These are phyloP conservation scores for Eublepharis macularius DNA, from an alignment of 2,113 vertebrate species.

Conservation along the genomic window DNA sequence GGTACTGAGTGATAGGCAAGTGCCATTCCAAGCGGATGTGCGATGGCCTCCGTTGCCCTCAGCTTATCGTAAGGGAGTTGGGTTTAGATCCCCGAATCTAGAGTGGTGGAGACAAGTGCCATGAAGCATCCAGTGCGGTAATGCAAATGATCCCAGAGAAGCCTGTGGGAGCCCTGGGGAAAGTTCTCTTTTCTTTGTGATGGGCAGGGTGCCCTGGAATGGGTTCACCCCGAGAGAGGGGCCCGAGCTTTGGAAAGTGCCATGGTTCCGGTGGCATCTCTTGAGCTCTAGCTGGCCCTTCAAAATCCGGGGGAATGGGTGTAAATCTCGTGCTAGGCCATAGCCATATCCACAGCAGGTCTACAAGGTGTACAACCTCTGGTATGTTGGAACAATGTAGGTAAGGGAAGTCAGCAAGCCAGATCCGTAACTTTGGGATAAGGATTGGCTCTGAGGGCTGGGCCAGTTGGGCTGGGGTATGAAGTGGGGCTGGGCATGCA, in stretches of 20 bases:
- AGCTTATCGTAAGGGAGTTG: slow-evolving; percentile 36
- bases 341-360: not conserved
- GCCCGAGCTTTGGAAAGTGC: not conserved
- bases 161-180: no score
- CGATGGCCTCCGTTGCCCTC: slow-evolving; percentile 31
- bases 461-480: slow-evolving; percentile 25
- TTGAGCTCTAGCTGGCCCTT: slow-evolving; percentile 19
- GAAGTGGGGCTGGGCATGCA: slow-evolving; percentile 11
- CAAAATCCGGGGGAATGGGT: slow-evolving; percentile 30
- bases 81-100: slow-evolving; percentile 47
- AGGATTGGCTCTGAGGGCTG: no score
- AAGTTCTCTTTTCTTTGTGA: no score
- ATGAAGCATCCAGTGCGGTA: not conserved
- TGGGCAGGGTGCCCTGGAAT: not conserved
- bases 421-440: slow-evolving; percentile 1
- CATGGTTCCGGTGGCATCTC: no score
- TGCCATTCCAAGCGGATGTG: slow-evolving; percentile 4
- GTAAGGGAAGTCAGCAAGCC: slow-evolving; percentile 8
- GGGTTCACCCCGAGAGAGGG: slow-evolving; percentile 38
- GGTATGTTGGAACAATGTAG: not conserved
- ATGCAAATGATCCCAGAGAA: not conserved
- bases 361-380: slow-evolving; percentile 14
- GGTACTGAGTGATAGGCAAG: not conserved
- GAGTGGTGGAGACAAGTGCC: slow-evolving; percentile 41
- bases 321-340: slow-evolving; percentile 14